These are phyloP conservation scores for Pseudorhombus dupliciocellatus DNA, from an alignment of 2,113 vertebrate species.

Conservation along the genomic window DNA sequence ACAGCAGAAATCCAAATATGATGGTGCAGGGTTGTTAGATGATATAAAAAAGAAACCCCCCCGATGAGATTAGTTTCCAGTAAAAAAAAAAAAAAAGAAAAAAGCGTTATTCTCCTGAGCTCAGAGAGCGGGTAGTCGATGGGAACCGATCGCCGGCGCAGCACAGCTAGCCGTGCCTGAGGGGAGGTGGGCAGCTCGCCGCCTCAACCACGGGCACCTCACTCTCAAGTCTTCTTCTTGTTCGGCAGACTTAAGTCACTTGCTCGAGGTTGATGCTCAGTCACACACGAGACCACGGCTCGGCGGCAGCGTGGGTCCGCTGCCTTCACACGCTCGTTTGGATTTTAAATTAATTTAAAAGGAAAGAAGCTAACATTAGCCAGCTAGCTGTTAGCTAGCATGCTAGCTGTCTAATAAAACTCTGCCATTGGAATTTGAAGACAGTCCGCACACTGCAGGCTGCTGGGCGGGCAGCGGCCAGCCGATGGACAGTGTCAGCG, in stretches of 20 bases:
- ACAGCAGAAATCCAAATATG: slow-evolving; percentile 61
- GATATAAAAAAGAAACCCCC: slow-evolving; percentile 48
- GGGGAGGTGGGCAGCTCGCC: slow-evolving; percentile 64
- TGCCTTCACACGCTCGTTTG: slow-evolving; percentile 3
- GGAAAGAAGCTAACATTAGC: slow-evolving; percentile 63
- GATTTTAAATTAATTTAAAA: slow-evolving; percentile 45
- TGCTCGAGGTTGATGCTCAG: not conserved
- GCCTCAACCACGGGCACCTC: slow-evolving; percentile 47
- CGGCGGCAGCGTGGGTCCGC: not conserved
- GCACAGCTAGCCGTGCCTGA: slow-evolving; percentile 64
- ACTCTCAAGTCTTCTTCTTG: not conserved
- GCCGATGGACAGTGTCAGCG: slow-evolving; percentile 34
- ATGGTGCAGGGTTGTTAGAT: not conserved
- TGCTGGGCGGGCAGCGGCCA: slow-evolving; percentile 39
- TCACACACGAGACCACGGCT: not conserved
- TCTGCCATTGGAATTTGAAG: slow-evolving; percentile 64
- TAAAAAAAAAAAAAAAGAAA: not conserved
- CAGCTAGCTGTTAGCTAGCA: slow-evolving; percentile 67
- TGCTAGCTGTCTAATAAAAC: slow-evolving; percentile 67
- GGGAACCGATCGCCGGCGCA: slow-evolving; percentile 57
- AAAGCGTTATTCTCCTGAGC: slow-evolving; percentile 43
- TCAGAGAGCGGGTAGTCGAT: slow-evolving; percentile 36
- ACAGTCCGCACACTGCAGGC: slow-evolving; percentile 52
- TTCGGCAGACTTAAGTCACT: not conserved
- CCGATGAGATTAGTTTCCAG: slow-evolving; percentile 36